A percentile compares a stretch with the other conserved stretches of the same genome.
Evolutionary conservation across 2,797 vertebrate genomes (phyloP).

Genomic region (Micromesistius poutassou): DNA sequence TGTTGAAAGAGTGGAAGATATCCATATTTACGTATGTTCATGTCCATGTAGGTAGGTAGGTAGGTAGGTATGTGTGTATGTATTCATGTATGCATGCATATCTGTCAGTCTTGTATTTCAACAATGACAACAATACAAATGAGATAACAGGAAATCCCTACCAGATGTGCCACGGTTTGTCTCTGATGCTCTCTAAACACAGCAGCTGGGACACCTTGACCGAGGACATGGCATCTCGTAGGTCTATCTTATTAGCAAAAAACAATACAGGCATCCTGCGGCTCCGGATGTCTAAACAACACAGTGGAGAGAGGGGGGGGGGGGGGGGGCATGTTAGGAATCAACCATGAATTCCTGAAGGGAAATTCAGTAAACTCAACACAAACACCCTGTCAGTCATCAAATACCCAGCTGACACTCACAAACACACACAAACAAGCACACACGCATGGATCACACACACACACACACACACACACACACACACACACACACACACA

Average conservation of each 20-base stretch:
- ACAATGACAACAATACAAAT: neutral
- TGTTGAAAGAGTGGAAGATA: neutral
- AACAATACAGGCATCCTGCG: constrained; percentile 92
- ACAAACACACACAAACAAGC: neutral
- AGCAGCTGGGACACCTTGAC: constrained; percentile 94
- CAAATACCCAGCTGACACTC: neutral
- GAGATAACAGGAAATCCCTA: constrained; percentile 55
- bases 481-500: too few relatives aligned
- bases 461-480: neutral
- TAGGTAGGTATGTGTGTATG: too few relatives aligned
- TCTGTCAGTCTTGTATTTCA: neutral
- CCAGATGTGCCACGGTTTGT: constrained; percentile 99
- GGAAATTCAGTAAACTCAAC: neutral
- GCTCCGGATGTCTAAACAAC: constrained; percentile 82
- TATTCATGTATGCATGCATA: neutral
- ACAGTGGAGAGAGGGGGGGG: constrained; percentile 7
- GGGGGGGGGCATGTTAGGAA: neutral
- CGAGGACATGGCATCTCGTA: constrained; percentile 88
- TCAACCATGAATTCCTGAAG: neutral
- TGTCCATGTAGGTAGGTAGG: too few relatives aligned
- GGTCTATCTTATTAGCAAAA: constrained; percentile 98
- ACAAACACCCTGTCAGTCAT: constrained; percentile 3
- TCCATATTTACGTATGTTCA: neutral
- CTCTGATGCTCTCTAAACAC: constrained; percentile 93
- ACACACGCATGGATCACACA: neutral